These are phyloP conservation scores for Thelaira solivaga DNA, from an alignment of 2,888 invertebrate genomes.

Conservation along the genomic window DNA sequence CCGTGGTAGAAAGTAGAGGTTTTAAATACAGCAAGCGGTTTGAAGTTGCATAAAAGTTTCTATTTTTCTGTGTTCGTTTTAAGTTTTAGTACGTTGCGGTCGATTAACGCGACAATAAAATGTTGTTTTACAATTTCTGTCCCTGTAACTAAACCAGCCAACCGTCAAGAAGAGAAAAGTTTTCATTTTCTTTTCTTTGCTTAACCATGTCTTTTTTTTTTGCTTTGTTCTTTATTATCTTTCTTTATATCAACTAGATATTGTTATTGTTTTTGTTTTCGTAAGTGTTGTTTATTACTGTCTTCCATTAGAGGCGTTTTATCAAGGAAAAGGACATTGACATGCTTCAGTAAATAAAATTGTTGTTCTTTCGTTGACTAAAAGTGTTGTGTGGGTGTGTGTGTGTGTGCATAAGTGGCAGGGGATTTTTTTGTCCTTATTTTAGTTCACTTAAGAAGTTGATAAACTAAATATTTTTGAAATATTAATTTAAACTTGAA, in stretches of 20 bases:
- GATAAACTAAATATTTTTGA: constrained; percentile 36
- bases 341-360: constrained; percentile 37
- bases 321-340: constrained; percentile 56
- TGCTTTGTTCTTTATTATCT: constrained; percentile 16
- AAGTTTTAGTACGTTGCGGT: constrained; percentile 71
- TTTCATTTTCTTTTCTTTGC: constrained; percentile 4
- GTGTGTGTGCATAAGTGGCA: not conserved
- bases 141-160: not conserved
- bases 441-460: constrained; percentile 12
- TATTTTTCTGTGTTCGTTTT: constrained; percentile 1
- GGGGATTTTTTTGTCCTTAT: not conserved
- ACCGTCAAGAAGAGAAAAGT: constrained; percentile 18
- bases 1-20: not conserved
- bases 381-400: not conserved
- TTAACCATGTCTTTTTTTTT: not conserved
- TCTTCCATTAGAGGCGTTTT: constrained; percentile 58
- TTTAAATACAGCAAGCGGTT: constrained; percentile 34
- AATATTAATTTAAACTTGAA: not conserved
- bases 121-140: constrained; percentile 46
- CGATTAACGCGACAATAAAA: constrained; percentile 76
- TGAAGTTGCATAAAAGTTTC: constrained; percentile 38
- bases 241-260: not conserved
- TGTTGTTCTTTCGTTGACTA: not conserved
- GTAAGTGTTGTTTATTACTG: constrained; percentile 55
- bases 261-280: constrained; percentile 23